Conservation (phyloP, 2,113 vertebrate species). For the Cervus canadensis region DNA sequence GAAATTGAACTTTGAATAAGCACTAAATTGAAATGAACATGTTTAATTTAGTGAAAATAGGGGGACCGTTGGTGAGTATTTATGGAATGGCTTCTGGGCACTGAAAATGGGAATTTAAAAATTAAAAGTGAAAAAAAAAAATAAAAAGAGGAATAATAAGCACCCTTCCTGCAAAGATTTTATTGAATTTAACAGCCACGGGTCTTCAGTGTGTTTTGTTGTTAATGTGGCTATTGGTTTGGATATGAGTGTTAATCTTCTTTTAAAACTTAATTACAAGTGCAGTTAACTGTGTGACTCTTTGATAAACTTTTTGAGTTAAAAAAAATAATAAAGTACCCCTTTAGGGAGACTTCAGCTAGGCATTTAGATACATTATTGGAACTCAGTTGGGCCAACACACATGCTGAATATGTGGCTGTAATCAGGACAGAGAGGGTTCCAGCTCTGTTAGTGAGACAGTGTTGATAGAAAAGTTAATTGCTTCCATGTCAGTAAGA, state of each 20-base stretch:
- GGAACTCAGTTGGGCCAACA: background rate
- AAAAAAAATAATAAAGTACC: background rate
- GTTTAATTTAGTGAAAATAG: background rate
- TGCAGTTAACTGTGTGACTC: background rate
- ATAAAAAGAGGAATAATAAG: background rate
- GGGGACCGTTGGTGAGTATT: background rate
- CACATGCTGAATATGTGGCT: background rate
- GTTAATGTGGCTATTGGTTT: background rate
- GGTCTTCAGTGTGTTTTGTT: background rate
- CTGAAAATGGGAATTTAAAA: background rate
- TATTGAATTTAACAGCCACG: background rate
- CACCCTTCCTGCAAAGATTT: background rate
- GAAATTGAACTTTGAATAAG: conserved; percentile 8
- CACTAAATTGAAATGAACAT: background rate
- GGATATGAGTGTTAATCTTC: background rate
- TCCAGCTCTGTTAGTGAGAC: background rate
- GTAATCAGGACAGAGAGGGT: background rate
- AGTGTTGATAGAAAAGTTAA: background rate
- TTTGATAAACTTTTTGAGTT: background rate
- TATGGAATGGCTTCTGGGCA: background rate
- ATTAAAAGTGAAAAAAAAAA: background rate
- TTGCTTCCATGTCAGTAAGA: background rate
- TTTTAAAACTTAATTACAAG: background rate
- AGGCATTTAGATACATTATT: background rate
- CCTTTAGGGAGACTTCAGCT: background rate